Evolutionary conservation across 1,140 invertebrate species (phyloP), one percentile per base, ranked within the genome.

Genomic region (Helicorthomorpha holstii): DNA sequence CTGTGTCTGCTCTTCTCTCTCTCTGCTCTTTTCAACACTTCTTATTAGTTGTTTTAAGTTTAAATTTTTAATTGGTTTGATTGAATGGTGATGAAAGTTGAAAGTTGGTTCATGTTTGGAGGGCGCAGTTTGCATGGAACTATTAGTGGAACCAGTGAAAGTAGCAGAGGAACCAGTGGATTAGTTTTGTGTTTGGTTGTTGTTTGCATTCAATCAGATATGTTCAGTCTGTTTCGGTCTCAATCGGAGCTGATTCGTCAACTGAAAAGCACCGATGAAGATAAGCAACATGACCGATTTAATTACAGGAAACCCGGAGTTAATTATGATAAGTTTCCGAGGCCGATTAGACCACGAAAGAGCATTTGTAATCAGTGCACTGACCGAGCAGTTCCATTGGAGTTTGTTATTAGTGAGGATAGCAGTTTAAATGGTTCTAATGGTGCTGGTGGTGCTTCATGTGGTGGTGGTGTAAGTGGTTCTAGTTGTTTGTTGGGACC

Each of bases 251-350:
- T 46, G 7, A 46, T 46, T 21, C 44, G 44, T 22, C 44, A 46
- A 25, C 7, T 46, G 7, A 46, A 25, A 25, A 22, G 19, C 12
- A 4, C 51, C 10, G 53, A 57, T 22, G 57, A 58, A n/a, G 56
- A 62, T 16, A 53, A 59, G 3, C 60, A 58, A 22, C 62, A 62
- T 43, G 62, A 63, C 41, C 52, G 57, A 16, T 57, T 64, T 50
- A 61, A 60, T 51, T 58, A 56, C 57, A 58, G 58, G 50, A 62
- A 61, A 51, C 60, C 59, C 21, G 55, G 49, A 22, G 55, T 61
- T 21, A 65, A 62, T 46, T 62, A 63, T 54, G 61, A 64, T 45
- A 61, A 64, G 57, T 19, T 59, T 56, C n/a, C 51, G 49, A 43
- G 24, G 51, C 24, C 27, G 19, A 51, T 50, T 42, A 2, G 52